Conservation (phyloP, 2,113 vertebrate species). For the human (Homo sapiens) region GRCh38 chr7:120591501-120592000, state of each 20-base stretch:
- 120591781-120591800: neutral
- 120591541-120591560: neutral
- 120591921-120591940: conserved; percentile 66
- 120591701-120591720: neutral
- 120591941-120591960: conserved; percentile 44
- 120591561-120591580: neutral
- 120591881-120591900: conserved; percentile 73
- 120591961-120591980: conserved; percentile 68
- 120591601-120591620: neutral
- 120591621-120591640: conserved; percentile 43
- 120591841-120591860: conserved; percentile 50
- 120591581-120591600: conserved; percentile 1
- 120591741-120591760: neutral
- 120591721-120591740: neutral
- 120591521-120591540: neutral
- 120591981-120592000: conserved; percentile 68
- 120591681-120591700: neutral
- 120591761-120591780: neutral
- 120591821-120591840: neutral
- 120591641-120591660: conserved; percentile 69
- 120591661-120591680: conserved; percentile 57
- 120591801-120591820: neutral
- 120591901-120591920: conserved; percentile 68
- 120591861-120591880: conserved; percentile 76
- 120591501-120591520: neutral